Evolutionary conservation across 2,113 vertebrate species (phyloP).

Genomic region (Terrapene triunguis): DNA sequence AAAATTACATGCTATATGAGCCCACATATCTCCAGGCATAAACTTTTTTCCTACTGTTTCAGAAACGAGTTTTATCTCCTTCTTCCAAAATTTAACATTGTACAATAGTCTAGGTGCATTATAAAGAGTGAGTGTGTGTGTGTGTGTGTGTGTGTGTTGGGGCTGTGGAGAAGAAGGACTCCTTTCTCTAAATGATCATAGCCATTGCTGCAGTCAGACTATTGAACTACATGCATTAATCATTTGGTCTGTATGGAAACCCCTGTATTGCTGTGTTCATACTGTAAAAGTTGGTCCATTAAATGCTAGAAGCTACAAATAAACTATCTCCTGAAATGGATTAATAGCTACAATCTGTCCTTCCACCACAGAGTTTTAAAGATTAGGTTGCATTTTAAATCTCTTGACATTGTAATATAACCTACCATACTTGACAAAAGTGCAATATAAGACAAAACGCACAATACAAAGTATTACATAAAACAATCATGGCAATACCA

Average conservation of each 20-base stretch:
- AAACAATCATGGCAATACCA: neutral
- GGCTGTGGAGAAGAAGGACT: neutral
- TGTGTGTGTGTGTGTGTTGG: neutral
- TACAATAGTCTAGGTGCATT: neutral
- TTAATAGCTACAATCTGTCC: neutral
- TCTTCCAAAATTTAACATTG: neutral
- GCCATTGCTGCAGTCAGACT: neutral
- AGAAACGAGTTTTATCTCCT: neutral
- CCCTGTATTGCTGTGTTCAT: neutral
- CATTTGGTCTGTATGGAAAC: neutral
- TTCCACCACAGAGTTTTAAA: neutral
- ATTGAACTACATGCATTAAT: neutral
- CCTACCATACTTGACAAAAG: conserved; percentile 1
- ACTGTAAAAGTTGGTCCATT: neutral
- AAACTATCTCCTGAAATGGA: neutral
- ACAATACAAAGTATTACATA: neutral
- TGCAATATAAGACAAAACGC: conserved; percentile 28
- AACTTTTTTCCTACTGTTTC: neutral
- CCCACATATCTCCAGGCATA: neutral
- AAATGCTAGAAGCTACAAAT: too few relatives aligned
- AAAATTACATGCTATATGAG: neutral
- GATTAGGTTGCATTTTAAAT: conserved; percentile 10
- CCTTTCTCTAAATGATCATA: neutral
- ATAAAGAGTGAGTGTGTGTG: neutral
- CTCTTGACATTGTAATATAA: conserved; percentile 18